Conservation (phyloP, 1,140 invertebrate genomes). For the Drosophila kohkoa region DNA sequence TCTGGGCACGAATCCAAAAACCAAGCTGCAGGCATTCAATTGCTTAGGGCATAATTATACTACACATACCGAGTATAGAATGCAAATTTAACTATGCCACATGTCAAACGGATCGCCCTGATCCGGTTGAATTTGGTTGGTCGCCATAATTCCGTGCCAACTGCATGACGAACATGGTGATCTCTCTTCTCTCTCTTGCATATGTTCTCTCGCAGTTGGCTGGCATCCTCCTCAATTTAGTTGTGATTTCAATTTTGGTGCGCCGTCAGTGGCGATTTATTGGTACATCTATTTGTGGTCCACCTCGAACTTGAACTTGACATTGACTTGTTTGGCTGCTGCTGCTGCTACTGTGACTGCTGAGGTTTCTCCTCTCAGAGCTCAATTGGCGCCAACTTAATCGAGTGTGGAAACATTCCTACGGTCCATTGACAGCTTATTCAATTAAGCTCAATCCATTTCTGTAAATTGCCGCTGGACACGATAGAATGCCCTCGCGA, state of each 20-base stretch:
- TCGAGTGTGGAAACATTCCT: neutral
- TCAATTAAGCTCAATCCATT: neutral
- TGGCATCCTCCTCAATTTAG: constrained; percentile 5
- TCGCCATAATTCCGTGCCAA: constrained; percentile 54
- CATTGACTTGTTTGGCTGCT: constrained; percentile 9
- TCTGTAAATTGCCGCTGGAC: neutral
- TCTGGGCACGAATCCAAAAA: constrained; percentile 57
- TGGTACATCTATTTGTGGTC: constrained; percentile 36
- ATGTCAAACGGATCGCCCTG: constrained; percentile 33
- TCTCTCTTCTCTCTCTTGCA: neutral
- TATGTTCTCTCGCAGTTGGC: neutral
- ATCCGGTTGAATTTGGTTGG: constrained; percentile 73
- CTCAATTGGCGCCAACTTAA: constrained; percentile 1
- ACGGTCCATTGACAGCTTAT: neutral
- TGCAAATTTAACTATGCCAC: constrained; percentile 11
- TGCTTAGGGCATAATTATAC: constrained; percentile 25
- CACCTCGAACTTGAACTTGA: constrained; percentile 64
- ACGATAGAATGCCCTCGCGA: neutral
- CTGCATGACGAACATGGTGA: constrained; percentile 9
- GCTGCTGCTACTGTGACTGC: constrained; percentile 36
- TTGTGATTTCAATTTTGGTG: constrained; percentile 23
- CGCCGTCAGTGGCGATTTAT: constrained; percentile 46
- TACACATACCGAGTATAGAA: constrained; percentile 3
- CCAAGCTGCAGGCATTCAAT: constrained; percentile 10
- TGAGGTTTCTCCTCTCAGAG: neutral